phyloP scores from a whole-genome alignment of 2,797 vertebrate genomes.

The Phoeniculus purpureus region DNA sequence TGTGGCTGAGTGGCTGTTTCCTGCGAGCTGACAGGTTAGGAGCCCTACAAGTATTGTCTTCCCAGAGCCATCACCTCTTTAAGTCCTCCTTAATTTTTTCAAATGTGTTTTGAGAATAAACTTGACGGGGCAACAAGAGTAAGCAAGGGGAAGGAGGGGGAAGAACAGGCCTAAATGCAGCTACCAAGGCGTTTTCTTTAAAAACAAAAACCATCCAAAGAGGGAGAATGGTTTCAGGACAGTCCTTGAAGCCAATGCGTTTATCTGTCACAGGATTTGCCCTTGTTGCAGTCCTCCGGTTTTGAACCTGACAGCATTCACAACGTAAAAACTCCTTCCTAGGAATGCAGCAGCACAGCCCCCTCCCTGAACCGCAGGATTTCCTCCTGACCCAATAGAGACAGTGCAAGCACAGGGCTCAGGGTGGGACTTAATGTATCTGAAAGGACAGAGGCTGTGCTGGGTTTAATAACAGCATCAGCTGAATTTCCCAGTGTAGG shows the following conservation, averaged over 20 bases:
- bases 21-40: conserved; percentile 66
- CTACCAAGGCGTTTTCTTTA: neutral
- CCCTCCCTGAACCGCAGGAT: neutral
- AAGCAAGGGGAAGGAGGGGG: neutral
- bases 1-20: conserved; percentile 65
- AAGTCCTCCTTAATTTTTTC: conserved; percentile 36
- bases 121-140: neutral
- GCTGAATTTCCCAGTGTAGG: neutral
- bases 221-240: neutral
- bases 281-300: neutral
- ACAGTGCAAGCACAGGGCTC: neutral
- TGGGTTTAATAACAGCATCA: neutral
- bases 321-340: neutral
- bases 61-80: conserved; percentile 50
- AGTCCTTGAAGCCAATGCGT: neutral
- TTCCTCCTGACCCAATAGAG: neutral
- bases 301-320: neutral
- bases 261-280: conserved; percentile 4
- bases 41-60: conserved; percentile 56
- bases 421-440: neutral
- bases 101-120: conserved; percentile 25
- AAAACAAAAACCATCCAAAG: no score
- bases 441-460: no score
- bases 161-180: neutral
- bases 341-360: neutral